Evolutionary conservation across 2,888 invertebrate genomes (phyloP), one percentile per base, ranked within the genome.

Genomic region (Cephus pygmeus): DNA sequence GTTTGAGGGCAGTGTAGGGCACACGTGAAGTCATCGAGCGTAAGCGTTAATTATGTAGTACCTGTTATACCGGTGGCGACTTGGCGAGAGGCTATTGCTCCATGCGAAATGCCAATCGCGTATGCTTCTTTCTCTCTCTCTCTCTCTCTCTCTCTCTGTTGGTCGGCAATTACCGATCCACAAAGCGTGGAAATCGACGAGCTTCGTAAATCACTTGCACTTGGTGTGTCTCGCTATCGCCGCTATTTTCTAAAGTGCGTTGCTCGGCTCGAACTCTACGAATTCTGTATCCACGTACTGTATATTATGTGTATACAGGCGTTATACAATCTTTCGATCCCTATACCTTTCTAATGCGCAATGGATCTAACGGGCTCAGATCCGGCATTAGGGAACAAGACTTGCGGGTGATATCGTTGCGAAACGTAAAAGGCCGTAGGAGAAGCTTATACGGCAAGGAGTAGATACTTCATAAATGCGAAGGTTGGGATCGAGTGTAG

Each of bases 81-180:
- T 31, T 71, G 30, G 71, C 71, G 31, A 31, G 71, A 31, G 31
- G 30, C 71, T 71, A 71, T 33, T 77, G 79, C 73, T 76, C 69
- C 79, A 82, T 81, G 82, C 81, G 83, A 84, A 87, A 86, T 86
- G 84, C 87, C 86, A 81, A 85, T 84, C 83, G 83, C 82, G 79
- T 80, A 81, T 84, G 23, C 23, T 56, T 71, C 31, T 11, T 35
- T 69, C 81, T 84, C 80, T 82, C 82, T 78, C 76, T 78, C 69
- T 71, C 35, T 82, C 12, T 71, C 23, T 69, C 69, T 71, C 79
- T 79, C 77, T 73, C 77, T 78, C 76, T 30, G 30, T 73, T 30
- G 73, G 73, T 82, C 76, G 69, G 76, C 69, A 56, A 76, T 69
- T 69, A 69, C 35, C 69, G 69, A 69, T 69, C 69, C 69, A 69